Conservation (phyloP, 2,888 invertebrate genomes). For the Hyposoter dolosus region DNA sequence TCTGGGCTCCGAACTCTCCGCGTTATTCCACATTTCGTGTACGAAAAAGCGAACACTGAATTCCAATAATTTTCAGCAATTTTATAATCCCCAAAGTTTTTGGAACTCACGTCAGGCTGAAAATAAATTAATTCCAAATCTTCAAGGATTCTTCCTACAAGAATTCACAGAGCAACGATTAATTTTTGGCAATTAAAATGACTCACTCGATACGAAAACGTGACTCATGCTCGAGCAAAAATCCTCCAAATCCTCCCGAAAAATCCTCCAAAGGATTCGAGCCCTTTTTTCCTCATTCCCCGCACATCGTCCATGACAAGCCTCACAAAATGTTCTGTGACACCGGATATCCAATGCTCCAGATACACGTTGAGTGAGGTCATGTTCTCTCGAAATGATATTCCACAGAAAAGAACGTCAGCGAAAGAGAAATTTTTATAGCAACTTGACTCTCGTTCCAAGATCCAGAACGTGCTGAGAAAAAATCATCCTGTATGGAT, state of each 20-base stretch:
- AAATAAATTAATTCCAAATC: not conserved
- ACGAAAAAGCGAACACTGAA: constrained; percentile 45
- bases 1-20: constrained; percentile 24
- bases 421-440: constrained; percentile 17
- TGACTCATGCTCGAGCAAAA: not conserved
- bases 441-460: constrained; percentile 31
- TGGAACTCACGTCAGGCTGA: not conserved
- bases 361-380: constrained; percentile 19
- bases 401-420: constrained; percentile 12
- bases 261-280: not conserved
- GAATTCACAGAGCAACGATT: not conserved
- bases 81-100: not conserved
- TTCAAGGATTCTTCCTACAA: not conserved
- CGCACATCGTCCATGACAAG: not conserved
- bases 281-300: not conserved
- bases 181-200: not conserved
- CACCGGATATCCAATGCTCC: constrained; percentile 9
- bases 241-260: not conserved
- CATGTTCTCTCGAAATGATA: constrained; percentile 14
- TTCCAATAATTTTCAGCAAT: constrained; percentile 67
- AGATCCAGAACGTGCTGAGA: constrained; percentile 1
- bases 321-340: not conserved
- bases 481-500: not conserved
- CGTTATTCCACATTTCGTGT: constrained; percentile 41
- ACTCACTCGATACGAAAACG: not conserved